Base-by-base conservation (phyloP, 2,888 invertebrate genomes). In the Metalampra italica region DNA sequence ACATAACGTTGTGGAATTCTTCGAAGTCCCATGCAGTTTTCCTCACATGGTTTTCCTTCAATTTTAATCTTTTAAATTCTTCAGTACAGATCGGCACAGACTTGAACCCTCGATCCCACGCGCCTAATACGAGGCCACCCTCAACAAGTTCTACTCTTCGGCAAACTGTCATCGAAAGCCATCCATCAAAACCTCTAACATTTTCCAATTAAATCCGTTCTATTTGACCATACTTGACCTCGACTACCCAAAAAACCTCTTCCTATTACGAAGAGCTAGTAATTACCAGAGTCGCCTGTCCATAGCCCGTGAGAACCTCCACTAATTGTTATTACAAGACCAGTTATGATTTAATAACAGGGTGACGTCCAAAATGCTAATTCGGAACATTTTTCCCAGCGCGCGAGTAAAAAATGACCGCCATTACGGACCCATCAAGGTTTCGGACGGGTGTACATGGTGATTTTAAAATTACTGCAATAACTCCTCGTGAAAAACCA, bases 261-360 rank as follows among this genome's bases (percentile, higher is more conserved):
- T 36, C 22, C 11, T 30, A 14, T 12, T 9, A 50, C 46, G 12
- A 54, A 60, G 62, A 57, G 55, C 9, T 55, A 62, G 62, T 70
- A 68, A 78, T 75, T 68, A 75, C 50, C 45, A 29, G 41, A 54
- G 59, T 65, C 61, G 56, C 55, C 46, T 61, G 65, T 63, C 61
- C 68, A 66, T 56, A 60, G 65, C 66, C 36, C 80, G 79, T 82
- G 79, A 64, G 75, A 75, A 74, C 54, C 49, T 51, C 55, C 52
- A 61, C 68, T 76, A 75, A 75, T 76, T 76, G 73, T 73, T 66
- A 50, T 42, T 48, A 52, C 45, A 44, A 66, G 68, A 64, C 69
- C 68, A 60, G 64, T 70, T 75, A 69, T 68, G 74, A 75, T 78
- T 80, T 85, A 85, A 85, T 86, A 75, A 82, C 66, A 80, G 79